These are phyloP conservation scores for Microctonus aethiopoides DNA, from an alignment of 2,888 invertebrate species.

Conservation along the genomic window DNA sequence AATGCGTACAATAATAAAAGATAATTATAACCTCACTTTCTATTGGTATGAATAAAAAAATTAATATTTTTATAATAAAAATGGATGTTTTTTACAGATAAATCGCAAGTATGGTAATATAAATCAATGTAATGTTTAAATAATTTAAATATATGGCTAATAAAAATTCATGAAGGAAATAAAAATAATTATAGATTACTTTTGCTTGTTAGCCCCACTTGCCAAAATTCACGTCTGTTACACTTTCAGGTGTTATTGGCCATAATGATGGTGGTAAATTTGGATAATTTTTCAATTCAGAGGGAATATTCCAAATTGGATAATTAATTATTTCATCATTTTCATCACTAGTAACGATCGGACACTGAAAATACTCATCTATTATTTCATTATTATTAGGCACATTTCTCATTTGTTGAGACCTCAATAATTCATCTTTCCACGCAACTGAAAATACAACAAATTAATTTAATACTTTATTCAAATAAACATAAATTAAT, in stretches of 20 bases:
- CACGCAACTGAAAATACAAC: background rate
- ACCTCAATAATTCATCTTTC: constrained; percentile 20
- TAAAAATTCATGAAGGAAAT: too few relatives aligned
- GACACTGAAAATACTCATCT: constrained; percentile 56
- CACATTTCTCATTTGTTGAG: constrained; percentile 44
- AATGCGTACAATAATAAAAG: background rate
- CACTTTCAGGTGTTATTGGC: constrained; percentile 70
- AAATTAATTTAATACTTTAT: background rate
- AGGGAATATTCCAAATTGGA: constrained; percentile 72
- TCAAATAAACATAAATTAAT: background rate
- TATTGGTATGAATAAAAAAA: too few relatives aligned
- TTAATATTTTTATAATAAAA: too few relatives aligned
- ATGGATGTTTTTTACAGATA: too few relatives aligned
- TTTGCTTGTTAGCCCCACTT: constrained; percentile 70
- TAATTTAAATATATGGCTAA: too few relatives aligned
- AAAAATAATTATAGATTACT: background rate
- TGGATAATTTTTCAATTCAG: constrained; percentile 66
- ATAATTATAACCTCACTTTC: background rate
- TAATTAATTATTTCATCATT: constrained; percentile 63
- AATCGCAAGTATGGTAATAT: too few relatives aligned
- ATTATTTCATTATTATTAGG: constrained; percentile 52
- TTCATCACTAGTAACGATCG: constrained; percentile 56
- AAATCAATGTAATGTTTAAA: too few relatives aligned
- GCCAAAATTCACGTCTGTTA: constrained; percentile 68
- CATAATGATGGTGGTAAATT: constrained; percentile 74